phyloP scores from a whole-genome alignment of 2,797 vertebrate genomes.

The Linurgus olivaceus region DNA sequence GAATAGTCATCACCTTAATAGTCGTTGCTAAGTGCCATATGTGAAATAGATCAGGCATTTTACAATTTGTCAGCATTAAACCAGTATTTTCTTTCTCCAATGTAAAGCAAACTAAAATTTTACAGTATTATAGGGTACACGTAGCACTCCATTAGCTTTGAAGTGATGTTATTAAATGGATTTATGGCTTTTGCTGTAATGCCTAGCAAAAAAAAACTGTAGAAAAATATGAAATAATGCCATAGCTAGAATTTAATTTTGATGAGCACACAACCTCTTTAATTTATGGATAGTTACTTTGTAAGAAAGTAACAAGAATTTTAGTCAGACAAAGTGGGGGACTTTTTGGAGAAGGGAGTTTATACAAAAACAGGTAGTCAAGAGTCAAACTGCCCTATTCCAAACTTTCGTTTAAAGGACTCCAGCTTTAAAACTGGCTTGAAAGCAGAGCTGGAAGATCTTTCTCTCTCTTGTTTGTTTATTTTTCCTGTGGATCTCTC shows the following conservation, averaged over 20 bases:
- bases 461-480: not conserved
- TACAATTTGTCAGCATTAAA: not conserved
- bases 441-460: not conserved
- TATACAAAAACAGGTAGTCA: not conserved
- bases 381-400: not conserved
- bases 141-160: not conserved
- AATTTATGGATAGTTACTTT: not conserved
- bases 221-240: not conserved
- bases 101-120: not conserved
- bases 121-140: rapidly evolving
- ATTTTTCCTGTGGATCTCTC: not conserved
- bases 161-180: not conserved
- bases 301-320: not conserved
- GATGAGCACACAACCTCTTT: not conserved
- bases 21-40: not conserved
- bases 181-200: not conserved
- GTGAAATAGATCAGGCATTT: not conserved
- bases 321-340: not conserved
- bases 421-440: not conserved
- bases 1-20: not conserved
- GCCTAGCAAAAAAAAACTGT: not conserved
- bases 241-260: not conserved
- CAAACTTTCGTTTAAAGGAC: not conserved
- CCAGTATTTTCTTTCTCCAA: not conserved
- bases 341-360: not conserved